These are phyloP conservation scores for Lochmaea capreae DNA, from an alignment of 2,888 invertebrate species.

Conservation along the genomic window DNA sequence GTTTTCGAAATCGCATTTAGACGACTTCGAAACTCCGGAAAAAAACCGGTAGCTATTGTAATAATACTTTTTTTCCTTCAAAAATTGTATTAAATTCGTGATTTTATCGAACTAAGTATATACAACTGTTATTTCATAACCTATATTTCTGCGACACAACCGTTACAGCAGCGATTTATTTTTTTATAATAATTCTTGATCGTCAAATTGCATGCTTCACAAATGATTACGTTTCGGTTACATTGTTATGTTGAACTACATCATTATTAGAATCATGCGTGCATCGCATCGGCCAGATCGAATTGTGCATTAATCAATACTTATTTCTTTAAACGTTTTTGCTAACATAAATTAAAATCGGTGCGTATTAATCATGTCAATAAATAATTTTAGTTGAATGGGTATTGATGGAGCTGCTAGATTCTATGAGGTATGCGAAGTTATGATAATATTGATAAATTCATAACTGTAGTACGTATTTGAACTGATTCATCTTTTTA, in stretches of 20 bases:
- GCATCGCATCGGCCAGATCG: not conserved
- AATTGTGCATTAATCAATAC: not conserved
- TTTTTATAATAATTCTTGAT: not conserved
- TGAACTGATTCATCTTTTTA: not conserved
- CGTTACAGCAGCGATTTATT: not conserved
- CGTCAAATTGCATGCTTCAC: slow-evolving; percentile 3
- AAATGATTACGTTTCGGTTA: slow-evolving; percentile 10
- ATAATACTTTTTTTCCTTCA: not conserved
- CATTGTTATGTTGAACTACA: not conserved
- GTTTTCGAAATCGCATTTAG: no score
- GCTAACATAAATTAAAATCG: not conserved
- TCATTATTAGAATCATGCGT: not conserved
- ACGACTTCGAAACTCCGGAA: no score
- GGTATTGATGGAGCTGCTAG: not conserved
- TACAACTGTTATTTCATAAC: not conserved
- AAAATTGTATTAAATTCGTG: not conserved
- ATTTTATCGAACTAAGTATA: not conserved
- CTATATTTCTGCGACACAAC: not conserved
- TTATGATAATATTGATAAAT: not conserved
- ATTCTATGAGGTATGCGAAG: not conserved
- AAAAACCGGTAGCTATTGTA: no score
- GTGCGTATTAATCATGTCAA: not conserved
- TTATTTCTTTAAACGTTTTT: no score
- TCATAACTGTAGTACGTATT: not conserved
- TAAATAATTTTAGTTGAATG: not conserved